Evolutionary conservation across 1,140 invertebrate genomes (phyloP).

Genomic region (Pantala flavescens): DNA sequence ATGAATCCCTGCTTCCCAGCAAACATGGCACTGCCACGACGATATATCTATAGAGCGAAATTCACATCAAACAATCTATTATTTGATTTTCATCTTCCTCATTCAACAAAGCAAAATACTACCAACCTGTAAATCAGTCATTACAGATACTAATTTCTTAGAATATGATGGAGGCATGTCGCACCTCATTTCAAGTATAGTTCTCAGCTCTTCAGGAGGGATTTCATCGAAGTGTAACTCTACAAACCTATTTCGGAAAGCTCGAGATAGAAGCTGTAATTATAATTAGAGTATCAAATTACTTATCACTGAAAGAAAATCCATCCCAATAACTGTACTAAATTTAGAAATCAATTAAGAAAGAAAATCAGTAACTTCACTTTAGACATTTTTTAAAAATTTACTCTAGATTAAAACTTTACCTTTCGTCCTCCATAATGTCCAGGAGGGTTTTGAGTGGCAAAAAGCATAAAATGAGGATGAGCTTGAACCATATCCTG

Average conservation of each 20-base stretch:
- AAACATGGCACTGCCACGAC: slow-evolving; percentile 78
- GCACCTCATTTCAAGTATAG: slow-evolving; percentile 83
- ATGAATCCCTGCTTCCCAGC: slow-evolving; percentile 92
- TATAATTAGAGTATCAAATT: slow-evolving; percentile 15
- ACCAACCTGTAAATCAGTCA: slow-evolving; percentile 73
- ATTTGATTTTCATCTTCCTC: background rate
- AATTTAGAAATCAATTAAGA: background rate
- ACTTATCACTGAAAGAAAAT: too few relatives aligned
- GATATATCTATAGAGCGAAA: slow-evolving; percentile 41
- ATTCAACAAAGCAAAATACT: background rate
- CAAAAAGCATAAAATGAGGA: slow-evolving; percentile 91
- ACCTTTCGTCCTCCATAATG: slow-evolving; percentile 92
- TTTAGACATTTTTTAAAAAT: slow-evolving; percentile 8
- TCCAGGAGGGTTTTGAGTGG: slow-evolving; percentile 98
- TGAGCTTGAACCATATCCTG: slow-evolving; percentile 87
- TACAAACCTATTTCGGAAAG: slow-evolving; percentile 95
- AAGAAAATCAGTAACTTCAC: background rate
- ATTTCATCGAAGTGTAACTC: slow-evolving; percentile 96
- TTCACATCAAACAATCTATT: slow-evolving; percentile 11
- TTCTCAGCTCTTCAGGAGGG: slow-evolving; percentile 74
- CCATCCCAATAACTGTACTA: slow-evolving; percentile 18
- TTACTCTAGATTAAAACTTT: slow-evolving; percentile 14
- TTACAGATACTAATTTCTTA: slow-evolving; percentile 84
- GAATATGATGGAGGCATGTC: slow-evolving; percentile 77
- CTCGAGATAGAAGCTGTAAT: slow-evolving; percentile 67